These are phyloP conservation scores for Paratilapia polleni DNA, from an alignment of 2,113 vertebrate species.

Conservation along the genomic window DNA sequence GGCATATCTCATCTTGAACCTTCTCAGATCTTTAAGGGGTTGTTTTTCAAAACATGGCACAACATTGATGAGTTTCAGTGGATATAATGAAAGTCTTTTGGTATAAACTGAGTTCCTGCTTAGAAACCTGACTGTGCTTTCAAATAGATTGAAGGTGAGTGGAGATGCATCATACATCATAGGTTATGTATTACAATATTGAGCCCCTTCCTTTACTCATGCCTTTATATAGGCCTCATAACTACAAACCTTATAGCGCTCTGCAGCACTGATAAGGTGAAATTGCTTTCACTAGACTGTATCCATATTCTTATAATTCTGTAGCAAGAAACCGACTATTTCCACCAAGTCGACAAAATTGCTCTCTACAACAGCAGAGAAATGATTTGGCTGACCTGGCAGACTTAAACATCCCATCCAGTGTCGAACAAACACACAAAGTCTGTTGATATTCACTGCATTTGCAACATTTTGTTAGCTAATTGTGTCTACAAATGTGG, in stretches of 20 bases:
- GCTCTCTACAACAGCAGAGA: not conserved
- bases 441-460: not conserved
- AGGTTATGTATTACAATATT: constrained; percentile 13
- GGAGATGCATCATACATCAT: not conserved
- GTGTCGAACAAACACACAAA: constrained; percentile 1
- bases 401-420: not conserved
- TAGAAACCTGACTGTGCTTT: not conserved
- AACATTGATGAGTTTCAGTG: constrained; percentile 24
- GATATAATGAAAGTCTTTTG: constrained; percentile 17
- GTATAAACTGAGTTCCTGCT: not conserved
- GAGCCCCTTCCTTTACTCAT: constrained; percentile 5
- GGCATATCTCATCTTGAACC: constrained; percentile 43
- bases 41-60: constrained; percentile 26
- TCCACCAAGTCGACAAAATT: constrained; percentile 24
- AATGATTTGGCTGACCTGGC: not conserved
- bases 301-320: constrained; percentile 2
- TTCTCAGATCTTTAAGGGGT: constrained; percentile 30
- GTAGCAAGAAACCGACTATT: constrained; percentile 20
- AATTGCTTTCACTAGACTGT: constrained; percentile 40
- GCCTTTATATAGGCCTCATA: constrained; percentile 5
- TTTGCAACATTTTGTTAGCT: not conserved
- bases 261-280: constrained; percentile 19
- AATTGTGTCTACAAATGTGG: not conserved
- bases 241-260: constrained; percentile 2
- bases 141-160: constrained; percentile 7